A percentile compares a stretch with the other conserved stretches of the same genome.
Conservation (phyloP, 1,140 invertebrate species). For the Drosophila pectinifera region DNA sequence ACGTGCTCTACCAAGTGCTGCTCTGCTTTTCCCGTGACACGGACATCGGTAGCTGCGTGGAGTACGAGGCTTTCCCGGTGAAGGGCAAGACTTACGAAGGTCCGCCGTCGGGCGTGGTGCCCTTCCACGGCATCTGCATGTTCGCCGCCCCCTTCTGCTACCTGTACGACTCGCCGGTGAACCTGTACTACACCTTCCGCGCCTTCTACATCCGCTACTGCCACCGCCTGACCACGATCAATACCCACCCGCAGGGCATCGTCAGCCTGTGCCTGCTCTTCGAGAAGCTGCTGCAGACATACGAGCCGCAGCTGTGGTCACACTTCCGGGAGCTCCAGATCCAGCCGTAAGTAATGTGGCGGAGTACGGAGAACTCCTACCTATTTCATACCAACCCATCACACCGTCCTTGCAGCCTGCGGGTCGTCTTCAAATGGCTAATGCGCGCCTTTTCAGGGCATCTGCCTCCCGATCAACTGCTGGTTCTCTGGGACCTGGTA, state of each 20-base stretch:
- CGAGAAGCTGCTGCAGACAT: constrained; percentile 95
- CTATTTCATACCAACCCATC: not conserved
- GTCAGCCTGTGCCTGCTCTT: constrained; percentile 93
- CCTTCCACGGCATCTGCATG: constrained; percentile 99
- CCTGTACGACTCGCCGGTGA: constrained; percentile 94
- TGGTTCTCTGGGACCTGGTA: constrained; percentile 95
- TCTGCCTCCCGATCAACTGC: constrained; percentile 94
- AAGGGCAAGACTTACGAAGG: constrained; percentile 90
- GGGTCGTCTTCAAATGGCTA: constrained; percentile 97
- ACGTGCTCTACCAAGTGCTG: constrained; percentile 97
- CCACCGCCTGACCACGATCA: constrained; percentile 95
- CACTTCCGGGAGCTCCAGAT: constrained; percentile 95
- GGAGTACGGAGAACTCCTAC: no score
- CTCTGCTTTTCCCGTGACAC: constrained; percentile 96
- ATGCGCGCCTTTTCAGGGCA: constrained; percentile 97
- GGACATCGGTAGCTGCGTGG: constrained; percentile 89
- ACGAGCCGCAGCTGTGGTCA: constrained; percentile 95
- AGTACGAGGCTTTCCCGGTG: constrained; percentile 88
- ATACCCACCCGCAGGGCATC: constrained; percentile 95
- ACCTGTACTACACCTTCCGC: constrained; percentile 95
- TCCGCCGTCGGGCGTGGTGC: constrained; percentile 97
- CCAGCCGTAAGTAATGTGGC: constrained; percentile 91
- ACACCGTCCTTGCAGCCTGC: constrained; percentile 61
- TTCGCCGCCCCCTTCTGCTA: constrained; percentile 98
- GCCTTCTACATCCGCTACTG: constrained; percentile 96